Base-by-base conservation (phyloP, 2,888 invertebrate species). In the Boloria selene region DNA sequence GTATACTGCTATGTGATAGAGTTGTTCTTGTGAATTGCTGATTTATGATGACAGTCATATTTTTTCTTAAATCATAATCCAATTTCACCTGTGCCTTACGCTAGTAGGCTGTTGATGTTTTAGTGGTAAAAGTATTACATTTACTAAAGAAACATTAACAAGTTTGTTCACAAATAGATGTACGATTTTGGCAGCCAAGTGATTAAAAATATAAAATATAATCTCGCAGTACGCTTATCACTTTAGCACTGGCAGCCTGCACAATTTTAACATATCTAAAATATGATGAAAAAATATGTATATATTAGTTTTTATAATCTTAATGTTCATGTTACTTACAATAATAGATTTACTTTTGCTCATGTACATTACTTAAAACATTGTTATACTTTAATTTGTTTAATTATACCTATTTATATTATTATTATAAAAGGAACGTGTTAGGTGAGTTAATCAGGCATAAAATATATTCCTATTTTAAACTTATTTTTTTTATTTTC, bases 401-500 rank as follows among this genome's bases (percentile, higher is more conserved):
- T 54, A 18, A 22, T 45, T 17, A 13, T 31, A 49, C 16, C 26
- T 38, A 31, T 59, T 59, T 49, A 49, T 17, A 49, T 31, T 14
- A 38, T 18, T 54, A 54, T 61, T 42, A 62, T 61, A 49, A 68
- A 61, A 65, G 52, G 67, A 64, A 52, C 52, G n/a, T n/a, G n/a
- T n/a, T n/a, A n/a, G n/a, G n/a, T 45, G 44, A 63, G 31, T 45
- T 60, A 68, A 45, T 54, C 59, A 72, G 64, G 61, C 61, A 69
- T 66, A 61, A 68, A 71, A 71, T 70, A 72, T 70, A 72, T 65
- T 70, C 65, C 68, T 65, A 68, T 65, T 60, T 65, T 49, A 49
- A 54, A 67, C 38, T 26, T 31, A 31, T 3, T 13, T 13, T n/a
- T 65, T 65, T 54, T 50, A 13, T 60, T 53, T 55, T 22, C 22